phyloP scores from a whole-genome alignment of 2,888 invertebrate species.

The Lasius fuliginosus region DNA sequence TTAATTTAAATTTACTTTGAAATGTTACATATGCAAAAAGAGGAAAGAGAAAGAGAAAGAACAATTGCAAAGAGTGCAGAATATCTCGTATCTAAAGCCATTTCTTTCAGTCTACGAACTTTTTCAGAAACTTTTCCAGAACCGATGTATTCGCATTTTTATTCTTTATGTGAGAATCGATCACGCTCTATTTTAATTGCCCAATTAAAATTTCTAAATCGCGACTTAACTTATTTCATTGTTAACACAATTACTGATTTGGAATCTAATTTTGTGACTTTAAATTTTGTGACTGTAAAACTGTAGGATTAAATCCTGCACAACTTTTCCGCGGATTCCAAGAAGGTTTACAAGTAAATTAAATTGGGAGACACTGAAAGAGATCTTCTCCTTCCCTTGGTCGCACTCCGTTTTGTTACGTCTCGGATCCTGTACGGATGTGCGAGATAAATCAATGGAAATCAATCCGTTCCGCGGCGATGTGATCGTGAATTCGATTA shows the following conservation, averaged over 20 bases:
- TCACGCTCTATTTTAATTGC: neutral
- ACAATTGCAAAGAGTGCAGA: neutral
- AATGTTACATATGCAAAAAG: neutral
- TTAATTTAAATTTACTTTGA: neutral
- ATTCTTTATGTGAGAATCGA: neutral
- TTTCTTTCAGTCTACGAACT: neutral
- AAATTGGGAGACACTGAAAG: slow-evolving; percentile 29
- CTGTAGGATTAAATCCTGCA: neutral
- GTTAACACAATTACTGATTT: neutral
- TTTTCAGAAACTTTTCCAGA: neutral
- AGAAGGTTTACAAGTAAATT: slow-evolving; percentile 37
- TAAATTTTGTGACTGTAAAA: neutral
- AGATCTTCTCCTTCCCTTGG: neutral
- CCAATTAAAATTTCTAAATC: neutral
- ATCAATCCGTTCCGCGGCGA: neutral
- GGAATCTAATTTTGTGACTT: slow-evolving; percentile 9
- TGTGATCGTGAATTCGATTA: slow-evolving; percentile 20
- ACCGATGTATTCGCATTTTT: neutral
- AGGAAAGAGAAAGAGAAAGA: neutral
- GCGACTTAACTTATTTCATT: slow-evolving; percentile 11
- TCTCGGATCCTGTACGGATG: slow-evolving; percentile 21
- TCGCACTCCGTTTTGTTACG: slow-evolving; percentile 23
- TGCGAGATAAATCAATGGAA: slow-evolving; percentile 27
- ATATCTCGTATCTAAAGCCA: neutral
- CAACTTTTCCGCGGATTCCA: slow-evolving; percentile 18